These are phyloP conservation scores for Carpatolechia fugitivella DNA, from an alignment of 2,888 invertebrate species.

Conservation along the genomic window DNA sequence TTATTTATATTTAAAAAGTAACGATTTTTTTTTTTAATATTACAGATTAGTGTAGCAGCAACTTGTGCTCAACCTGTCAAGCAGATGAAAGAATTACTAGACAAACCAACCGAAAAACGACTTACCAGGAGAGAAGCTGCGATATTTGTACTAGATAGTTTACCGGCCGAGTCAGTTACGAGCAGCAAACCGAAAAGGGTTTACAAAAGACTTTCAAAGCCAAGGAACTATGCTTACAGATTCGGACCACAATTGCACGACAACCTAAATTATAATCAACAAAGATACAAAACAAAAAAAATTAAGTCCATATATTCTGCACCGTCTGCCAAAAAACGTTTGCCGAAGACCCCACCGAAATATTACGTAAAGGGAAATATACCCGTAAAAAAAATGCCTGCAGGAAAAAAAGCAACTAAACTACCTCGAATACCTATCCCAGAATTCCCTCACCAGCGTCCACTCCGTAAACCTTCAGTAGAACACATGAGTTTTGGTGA, in stretches of 20 bases:
- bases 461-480: slow-evolving; percentile 15
- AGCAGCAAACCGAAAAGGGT: slow-evolving; percentile 49
- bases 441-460: too few relatives aligned
- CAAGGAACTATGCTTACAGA: slow-evolving; percentile 27
- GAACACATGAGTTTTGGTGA: slow-evolving; percentile 49
- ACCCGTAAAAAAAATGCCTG: slow-evolving; percentile 24
- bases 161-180: slow-evolving; percentile 39
- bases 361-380: too few relatives aligned
- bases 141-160: slow-evolving; percentile 44
- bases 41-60: slow-evolving; percentile 59
- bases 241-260: slow-evolving; percentile 11
- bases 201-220: slow-evolving; percentile 46
- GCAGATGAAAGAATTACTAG: slow-evolving; percentile 30
- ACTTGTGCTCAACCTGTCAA: slow-evolving; percentile 37
- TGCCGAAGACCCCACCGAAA: neutral
- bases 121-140: slow-evolving; percentile 50
- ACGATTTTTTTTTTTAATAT: slow-evolving; percentile 35
- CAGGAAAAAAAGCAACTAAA: neutral
- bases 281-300: slow-evolving; percentile 43
- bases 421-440: neutral
- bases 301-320: slow-evolving; percentile 34
- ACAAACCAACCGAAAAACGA: slow-evolving; percentile 25
- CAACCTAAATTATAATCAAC: slow-evolving; percentile 34
- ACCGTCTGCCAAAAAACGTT: neutral
- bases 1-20: too few relatives aligned